Conservation (phyloP, 2,888 invertebrate genomes). For the Trichacis sp. region DNA sequence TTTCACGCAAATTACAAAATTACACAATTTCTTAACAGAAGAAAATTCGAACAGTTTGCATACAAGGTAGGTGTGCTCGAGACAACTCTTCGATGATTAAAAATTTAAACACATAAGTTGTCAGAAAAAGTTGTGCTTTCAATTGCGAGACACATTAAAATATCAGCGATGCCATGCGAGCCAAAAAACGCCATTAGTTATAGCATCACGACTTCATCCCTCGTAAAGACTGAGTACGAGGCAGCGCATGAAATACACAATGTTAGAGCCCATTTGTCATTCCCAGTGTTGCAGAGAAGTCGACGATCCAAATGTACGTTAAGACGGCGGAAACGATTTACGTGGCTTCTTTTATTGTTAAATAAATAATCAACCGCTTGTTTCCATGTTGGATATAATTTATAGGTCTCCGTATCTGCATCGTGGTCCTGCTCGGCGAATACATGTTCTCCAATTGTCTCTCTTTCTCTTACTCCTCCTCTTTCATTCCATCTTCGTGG, state of each 20-base stretch:
- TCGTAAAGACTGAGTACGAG: constrained; percentile 24
- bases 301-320: constrained; percentile 25
- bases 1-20: too few species aligned
- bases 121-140: background rate
- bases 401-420: constrained; percentile 57
- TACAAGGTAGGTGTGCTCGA: too few species aligned
- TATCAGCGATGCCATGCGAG: background rate
- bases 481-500: constrained; percentile 33
- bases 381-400: constrained; percentile 64
- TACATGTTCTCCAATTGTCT: constrained; percentile 36
- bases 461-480: constrained; percentile 24
- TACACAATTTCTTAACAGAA: too few species aligned
- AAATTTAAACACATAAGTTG: constrained; percentile 21
- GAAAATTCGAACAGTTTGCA: too few species aligned
- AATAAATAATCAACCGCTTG: constrained; percentile 66
- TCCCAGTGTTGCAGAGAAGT: constrained; percentile 22
- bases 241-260: constrained; percentile 30
- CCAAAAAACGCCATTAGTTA: constrained; percentile 1
- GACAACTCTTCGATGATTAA: too few species aligned
- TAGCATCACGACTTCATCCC: constrained; percentile 22
- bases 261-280: constrained; percentile 41
- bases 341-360: constrained; percentile 62
- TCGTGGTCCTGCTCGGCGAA: constrained; percentile 20
- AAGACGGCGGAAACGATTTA: constrained; percentile 35
- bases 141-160: background rate